Conservation (phyloP, 2,888 invertebrate genomes). For the Galerucella calmariensis region DNA sequence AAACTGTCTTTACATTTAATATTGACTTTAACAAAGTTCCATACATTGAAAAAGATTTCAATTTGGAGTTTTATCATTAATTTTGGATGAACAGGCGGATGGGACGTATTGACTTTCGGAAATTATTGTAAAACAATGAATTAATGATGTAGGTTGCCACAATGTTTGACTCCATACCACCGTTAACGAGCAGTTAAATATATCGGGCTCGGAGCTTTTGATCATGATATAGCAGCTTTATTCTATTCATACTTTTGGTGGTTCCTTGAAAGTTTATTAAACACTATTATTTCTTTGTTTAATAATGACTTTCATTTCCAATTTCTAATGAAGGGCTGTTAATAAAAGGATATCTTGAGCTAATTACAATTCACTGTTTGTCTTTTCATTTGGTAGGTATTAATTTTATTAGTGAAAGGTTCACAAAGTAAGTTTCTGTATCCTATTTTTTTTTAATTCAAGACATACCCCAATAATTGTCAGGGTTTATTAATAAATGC, state of each 20-base stretch:
- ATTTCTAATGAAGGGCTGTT: too few species aligned
- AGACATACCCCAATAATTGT: too few species aligned
- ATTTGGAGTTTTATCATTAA: slow-evolving; percentile 8
- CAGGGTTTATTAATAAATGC: too few species aligned
- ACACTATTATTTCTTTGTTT: too few species aligned
- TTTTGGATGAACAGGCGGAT: background rate
- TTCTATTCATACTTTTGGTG: background rate
- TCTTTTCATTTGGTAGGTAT: too few species aligned
- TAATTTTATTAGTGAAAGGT: too few species aligned
- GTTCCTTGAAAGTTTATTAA: background rate
- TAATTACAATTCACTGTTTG: too few species aligned
- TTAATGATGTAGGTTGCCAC: slow-evolving; percentile 8
- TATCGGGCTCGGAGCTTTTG: background rate
- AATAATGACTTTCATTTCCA: too few species aligned
- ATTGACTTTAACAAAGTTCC: background rate
- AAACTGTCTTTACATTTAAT: background rate
- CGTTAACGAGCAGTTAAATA: background rate
- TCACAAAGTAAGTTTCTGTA: too few species aligned
- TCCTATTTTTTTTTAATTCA: too few species aligned
- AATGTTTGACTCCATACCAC: background rate
- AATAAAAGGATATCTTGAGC: too few species aligned
- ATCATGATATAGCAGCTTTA: background rate
- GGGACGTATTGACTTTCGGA: background rate
- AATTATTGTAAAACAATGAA: background rate
- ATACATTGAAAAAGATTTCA: background rate